Conservation (phyloP, 2,888 invertebrate genomes). For the Hypercompe scribonia region DNA sequence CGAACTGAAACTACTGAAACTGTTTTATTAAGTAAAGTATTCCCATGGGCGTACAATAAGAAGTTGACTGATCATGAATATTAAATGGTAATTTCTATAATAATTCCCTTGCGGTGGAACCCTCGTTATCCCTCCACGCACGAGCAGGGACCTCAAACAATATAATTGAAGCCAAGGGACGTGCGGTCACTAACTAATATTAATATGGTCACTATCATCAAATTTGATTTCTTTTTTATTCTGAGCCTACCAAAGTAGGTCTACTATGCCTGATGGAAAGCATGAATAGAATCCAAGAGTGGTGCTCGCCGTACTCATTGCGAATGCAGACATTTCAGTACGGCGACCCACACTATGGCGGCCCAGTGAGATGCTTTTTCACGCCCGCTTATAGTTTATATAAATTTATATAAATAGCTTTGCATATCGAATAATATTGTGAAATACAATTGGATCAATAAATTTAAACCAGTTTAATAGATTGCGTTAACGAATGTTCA, state of each 20-base stretch:
- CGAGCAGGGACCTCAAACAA: background rate
- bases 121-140: background rate
- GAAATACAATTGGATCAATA: conserved; percentile 12
- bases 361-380: too few species aligned
- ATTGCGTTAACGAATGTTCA: background rate
- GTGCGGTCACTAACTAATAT: background rate
- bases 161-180: background rate
- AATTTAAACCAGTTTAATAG: too few species aligned
- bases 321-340: too few species aligned
- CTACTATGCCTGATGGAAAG: too few species aligned
- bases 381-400: too few species aligned
- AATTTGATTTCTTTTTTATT: too few species aligned
- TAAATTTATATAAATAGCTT: background rate
- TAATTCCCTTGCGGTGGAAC: background rate
- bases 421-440: conserved; percentile 3
- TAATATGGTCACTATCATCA: background rate
- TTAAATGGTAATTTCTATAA: background rate
- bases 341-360: too few species aligned
- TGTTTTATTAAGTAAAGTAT: background rate
- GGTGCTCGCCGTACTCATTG: too few species aligned
- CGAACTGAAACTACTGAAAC: background rate
- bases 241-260: too few species aligned
- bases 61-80: background rate
- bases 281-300: too few species aligned
- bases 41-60: background rate